Percentiles rank a stretch among this genome's conserved stretches.
These are phyloP conservation scores for Diogma glabrata DNA, from an alignment of 2,888 invertebrate species.

Conservation along the genomic window DNA sequence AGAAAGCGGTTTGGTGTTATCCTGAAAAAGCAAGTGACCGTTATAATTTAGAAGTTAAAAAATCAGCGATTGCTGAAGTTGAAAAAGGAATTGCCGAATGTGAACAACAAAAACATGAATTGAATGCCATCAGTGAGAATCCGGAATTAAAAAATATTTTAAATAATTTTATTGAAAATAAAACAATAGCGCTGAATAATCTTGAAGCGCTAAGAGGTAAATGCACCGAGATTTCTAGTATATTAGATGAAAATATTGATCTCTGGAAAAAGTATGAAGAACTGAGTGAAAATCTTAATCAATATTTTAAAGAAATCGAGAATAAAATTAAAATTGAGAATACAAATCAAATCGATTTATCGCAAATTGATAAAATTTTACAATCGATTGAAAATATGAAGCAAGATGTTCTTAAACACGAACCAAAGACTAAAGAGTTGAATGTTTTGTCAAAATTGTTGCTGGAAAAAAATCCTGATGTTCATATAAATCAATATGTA, in stretches of 20 bases:
- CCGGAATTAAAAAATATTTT: not conserved
- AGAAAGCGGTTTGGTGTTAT: conserved; percentile 85
- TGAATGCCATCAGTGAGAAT: not conserved
- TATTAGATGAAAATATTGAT: conserved; percentile 57
- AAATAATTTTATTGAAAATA: conserved; percentile 1
- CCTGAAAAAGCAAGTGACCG: conserved; percentile 82
- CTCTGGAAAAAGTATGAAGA: conserved; percentile 74
- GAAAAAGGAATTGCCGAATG: conserved; percentile 62
- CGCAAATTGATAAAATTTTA: conserved; percentile 57
- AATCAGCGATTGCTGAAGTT: conserved; percentile 65
- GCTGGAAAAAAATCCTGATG: conserved; percentile 66
- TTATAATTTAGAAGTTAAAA: conserved; percentile 85
- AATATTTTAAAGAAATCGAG: conserved; percentile 72
- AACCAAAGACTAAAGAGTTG: conserved; percentile 53
- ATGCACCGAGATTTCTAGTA: conserved; percentile 51
- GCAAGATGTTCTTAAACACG: conserved; percentile 50
- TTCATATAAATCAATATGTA: conserved; percentile 68
- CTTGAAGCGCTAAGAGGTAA: conserved; percentile 57
- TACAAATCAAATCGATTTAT: conserved; percentile 54
- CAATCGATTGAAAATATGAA: conserved; percentile 51
- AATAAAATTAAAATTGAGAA: conserved; percentile 61
- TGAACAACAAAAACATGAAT: conserved; percentile 25
- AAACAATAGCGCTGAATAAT: conserved; percentile 38
- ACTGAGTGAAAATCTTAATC: conserved; percentile 58
- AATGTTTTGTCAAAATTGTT: conserved; percentile 58